These are phyloP conservation scores for Pheosia gnoma DNA, from an alignment of 2,888 invertebrate species.

Conservation along the genomic window DNA sequence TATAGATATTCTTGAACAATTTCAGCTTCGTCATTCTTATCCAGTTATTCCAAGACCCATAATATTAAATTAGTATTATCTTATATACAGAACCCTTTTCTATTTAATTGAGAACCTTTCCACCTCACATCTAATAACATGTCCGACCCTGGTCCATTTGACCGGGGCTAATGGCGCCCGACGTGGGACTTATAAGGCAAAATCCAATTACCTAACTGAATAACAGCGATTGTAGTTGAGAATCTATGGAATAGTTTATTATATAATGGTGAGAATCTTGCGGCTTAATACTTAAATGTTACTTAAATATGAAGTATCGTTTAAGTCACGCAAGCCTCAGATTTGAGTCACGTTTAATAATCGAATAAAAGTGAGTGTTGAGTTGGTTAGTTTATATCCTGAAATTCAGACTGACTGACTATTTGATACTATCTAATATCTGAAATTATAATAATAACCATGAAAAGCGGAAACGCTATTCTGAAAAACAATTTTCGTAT, in stretches of 20 bases:
- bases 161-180: conserved; percentile 28
- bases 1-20: neutral
- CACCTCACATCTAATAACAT: conserved; percentile 15
- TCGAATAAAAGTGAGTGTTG: too few species aligned
- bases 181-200: conserved; percentile 14
- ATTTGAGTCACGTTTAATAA: too few species aligned
- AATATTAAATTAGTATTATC: conserved; percentile 5
- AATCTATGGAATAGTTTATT: neutral
- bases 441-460: too few species aligned
- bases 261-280: neutral
- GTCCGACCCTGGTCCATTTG: neutral
- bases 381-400: too few species aligned
- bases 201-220: conserved; percentile 5
- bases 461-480: too few species aligned
- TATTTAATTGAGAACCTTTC: conserved; percentile 20
- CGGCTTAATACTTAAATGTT: too few species aligned
- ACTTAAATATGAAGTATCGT: too few species aligned
- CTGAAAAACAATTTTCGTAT: neutral
- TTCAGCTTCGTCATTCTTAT: neutral
- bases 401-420: too few species aligned
- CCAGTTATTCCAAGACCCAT: neutral
- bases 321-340: too few species aligned
- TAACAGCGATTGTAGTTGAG: neutral
- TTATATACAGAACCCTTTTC: conserved; percentile 11
- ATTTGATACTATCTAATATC: too few species aligned